Percentiles rank a stretch among this genome's conserved stretches.
phyloP scores from a whole-genome alignment of 53 echinoderm and acorn worm species.

The Paracentrotus lividus region DNA sequence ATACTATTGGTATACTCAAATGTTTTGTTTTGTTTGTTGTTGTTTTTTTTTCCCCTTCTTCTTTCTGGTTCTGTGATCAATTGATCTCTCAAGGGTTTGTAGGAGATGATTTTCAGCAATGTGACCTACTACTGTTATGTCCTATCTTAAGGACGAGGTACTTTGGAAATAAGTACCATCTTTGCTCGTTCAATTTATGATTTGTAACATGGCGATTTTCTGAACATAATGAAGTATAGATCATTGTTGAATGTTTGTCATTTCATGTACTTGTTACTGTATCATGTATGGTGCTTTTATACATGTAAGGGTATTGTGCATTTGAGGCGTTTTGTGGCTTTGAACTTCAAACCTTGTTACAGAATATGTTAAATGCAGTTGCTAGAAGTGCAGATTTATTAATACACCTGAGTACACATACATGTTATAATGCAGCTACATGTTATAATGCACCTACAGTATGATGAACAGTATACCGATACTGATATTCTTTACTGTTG shows the following conservation, averaged over 20 bases:
- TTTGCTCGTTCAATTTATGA: too few relatives aligned
- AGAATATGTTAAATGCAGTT: not conserved
- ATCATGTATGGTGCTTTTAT: not conserved
- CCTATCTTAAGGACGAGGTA: not conserved
- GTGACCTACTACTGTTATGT: too few relatives aligned
- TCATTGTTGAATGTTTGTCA: not conserved
- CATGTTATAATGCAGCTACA: not conserved
- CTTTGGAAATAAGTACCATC: not conserved
- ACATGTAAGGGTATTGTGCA: not conserved
- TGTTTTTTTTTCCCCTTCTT: too few relatives aligned
- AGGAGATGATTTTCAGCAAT: too few relatives aligned
- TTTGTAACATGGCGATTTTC: too few relatives aligned
- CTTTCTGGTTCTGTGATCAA: too few relatives aligned
- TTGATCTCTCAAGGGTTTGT: too few relatives aligned
- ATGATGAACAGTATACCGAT: not conserved
- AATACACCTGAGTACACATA: not conserved
- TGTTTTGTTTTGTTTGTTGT: too few relatives aligned
- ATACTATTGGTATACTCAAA: too few relatives aligned
- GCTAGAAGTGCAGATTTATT: not conserved
- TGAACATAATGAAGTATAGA: not conserved
- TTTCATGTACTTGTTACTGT: not conserved
- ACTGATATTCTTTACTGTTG: not conserved
- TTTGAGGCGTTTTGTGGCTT: not conserved
- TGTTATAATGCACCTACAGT: not conserved
- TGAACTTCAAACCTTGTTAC: not conserved